These are phyloP conservation scores for Chlorospingus flavigularis DNA, from an alignment of 2,797 vertebrate species.

Conservation along the genomic window DNA sequence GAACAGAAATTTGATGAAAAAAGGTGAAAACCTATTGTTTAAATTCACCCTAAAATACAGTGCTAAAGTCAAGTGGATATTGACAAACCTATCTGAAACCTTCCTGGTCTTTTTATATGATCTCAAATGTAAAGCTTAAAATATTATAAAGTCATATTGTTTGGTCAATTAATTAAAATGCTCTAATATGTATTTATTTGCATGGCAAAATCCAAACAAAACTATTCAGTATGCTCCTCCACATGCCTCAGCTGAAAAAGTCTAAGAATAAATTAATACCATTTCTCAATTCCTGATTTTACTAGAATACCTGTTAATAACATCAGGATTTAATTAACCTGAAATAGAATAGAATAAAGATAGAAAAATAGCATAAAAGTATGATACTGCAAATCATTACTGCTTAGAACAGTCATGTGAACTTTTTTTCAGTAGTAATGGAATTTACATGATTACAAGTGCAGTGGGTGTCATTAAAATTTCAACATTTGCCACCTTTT, in stretches of 20 bases:
- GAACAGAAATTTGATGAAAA: neutral
- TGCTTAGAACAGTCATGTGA: neutral
- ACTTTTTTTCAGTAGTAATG: neutral
- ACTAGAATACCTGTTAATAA: neutral
- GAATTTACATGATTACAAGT: neutral
- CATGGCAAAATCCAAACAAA: conserved; percentile 30
- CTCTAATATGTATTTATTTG: conserved; percentile 29
- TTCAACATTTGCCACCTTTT: conserved; percentile 7
- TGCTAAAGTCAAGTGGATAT: neutral
- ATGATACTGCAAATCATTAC: neutral
- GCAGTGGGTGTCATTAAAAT: neutral
- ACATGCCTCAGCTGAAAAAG: neutral
- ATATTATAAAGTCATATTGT: neutral
- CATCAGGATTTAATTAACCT: conserved; percentile 44
- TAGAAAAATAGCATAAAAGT: neutral
- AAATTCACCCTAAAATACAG: neutral
- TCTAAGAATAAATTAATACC: conserved; percentile 35
- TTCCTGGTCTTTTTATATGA: neutral
- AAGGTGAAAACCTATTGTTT: neutral
- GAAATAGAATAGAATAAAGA: neutral
- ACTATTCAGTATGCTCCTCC: neutral
- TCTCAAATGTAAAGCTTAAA: conserved; percentile 22
- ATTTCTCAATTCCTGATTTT: neutral
- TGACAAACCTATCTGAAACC: conserved; percentile 27
- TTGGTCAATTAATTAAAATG: conserved; percentile 32